These are phyloP conservation scores for Abramis brama DNA, from an alignment of 2,113 vertebrate species.

Conservation along the genomic window DNA sequence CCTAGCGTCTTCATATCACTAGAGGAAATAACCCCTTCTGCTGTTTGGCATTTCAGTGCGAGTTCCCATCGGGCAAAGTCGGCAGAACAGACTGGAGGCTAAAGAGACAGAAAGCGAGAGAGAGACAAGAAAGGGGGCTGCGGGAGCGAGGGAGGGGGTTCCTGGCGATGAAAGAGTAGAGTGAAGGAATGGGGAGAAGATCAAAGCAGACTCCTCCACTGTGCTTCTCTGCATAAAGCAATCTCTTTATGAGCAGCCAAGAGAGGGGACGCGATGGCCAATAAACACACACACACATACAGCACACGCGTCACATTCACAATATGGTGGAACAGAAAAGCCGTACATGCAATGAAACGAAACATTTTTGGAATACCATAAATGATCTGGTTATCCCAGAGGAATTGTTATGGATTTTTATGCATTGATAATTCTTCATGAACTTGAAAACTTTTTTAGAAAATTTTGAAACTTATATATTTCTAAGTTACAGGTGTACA, in stretches of 20 bases:
- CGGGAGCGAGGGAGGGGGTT: conserved; percentile 6
- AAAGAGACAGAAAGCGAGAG: conserved; percentile 21
- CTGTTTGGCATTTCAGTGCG: conserved; percentile 54
- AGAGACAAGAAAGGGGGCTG: conserved; percentile 35
- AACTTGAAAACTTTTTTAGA: not conserved
- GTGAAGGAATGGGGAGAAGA: conserved; percentile 44
- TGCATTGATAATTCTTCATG: not conserved
- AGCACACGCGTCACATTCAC: conserved; percentile 13
- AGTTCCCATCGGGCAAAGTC: conserved; percentile 45
- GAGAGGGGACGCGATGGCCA: conserved; percentile 30
- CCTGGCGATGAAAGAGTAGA: conserved; percentile 47
- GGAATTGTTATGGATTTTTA: not conserved
- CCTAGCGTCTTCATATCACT: conserved; percentile 48
- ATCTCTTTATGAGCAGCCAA: conserved; percentile 57
- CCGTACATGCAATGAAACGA: not conserved
- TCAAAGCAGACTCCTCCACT: conserved; percentile 47
- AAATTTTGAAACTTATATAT: not conserved
- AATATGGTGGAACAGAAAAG: conserved; percentile 19
- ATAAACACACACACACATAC: conserved; percentile 16
- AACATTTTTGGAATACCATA: not conserved
- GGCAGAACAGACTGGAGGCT: conserved; percentile 38
- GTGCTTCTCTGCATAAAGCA: conserved; percentile 53
- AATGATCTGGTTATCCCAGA: not conserved
- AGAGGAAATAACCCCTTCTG: conserved; percentile 55
- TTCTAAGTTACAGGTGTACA: not conserved